These are phyloP conservation scores for Chydorus sphaericus DNA, from an alignment of 2,888 invertebrate species.

Conservation along the genomic window DNA sequence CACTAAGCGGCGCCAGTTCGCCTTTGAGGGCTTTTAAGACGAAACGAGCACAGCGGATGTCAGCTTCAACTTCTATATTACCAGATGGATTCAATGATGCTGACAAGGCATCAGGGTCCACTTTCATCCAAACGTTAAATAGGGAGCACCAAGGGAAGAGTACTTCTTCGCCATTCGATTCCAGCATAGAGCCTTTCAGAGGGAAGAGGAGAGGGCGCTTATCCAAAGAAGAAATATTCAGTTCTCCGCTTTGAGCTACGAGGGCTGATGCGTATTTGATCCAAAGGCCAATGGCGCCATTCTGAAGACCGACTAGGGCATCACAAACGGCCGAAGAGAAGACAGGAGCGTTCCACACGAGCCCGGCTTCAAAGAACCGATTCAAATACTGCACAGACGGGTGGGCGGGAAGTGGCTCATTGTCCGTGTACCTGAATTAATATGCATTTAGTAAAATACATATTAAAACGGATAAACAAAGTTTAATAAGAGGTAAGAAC, in stretches of 20 bases:
- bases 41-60: no score
- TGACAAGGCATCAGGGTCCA: no score
- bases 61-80: no score
- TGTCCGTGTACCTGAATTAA: no score
- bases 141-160: no score
- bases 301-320: not conserved
- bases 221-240: not conserved
- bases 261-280: not conserved
- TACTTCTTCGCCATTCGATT: not conserved
- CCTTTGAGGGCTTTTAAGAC: no score
- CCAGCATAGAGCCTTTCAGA: not conserved
- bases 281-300: not conserved
- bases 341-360: not conserved
- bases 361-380: not conserved
- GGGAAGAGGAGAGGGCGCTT: not conserved
- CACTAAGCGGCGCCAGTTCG: no score
- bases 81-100: no score
- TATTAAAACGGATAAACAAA: no score
- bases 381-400: not conserved
- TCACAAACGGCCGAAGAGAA: not conserved
- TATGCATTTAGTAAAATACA: no score
- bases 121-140: no score
- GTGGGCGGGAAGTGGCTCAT: not conserved
- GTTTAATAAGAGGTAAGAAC: no score
- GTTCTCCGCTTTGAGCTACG: not conserved